Percentiles rank a stretch among this genome's conserved stretches.
Conservation (phyloP, 2,888 invertebrate species). For the Oscheius sp. region DNA sequence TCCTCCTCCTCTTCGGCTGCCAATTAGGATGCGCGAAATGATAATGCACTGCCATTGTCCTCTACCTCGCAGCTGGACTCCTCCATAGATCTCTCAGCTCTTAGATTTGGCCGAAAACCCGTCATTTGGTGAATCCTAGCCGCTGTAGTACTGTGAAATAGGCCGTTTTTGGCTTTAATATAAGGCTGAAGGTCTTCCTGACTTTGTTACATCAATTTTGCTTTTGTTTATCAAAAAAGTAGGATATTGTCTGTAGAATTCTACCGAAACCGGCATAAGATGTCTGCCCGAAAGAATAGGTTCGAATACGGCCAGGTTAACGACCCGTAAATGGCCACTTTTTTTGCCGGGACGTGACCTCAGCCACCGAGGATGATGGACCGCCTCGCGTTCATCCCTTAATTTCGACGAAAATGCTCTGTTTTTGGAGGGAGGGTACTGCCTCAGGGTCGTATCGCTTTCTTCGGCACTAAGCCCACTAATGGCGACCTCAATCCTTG, state of each 20-base stretch:
- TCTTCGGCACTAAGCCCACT: conserved; percentile 36
- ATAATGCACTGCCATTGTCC: conserved; percentile 39
- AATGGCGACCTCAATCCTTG: conserved; percentile 37
- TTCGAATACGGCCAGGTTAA: conserved; percentile 33
- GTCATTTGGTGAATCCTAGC: neutral
- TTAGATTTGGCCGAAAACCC: too few relatives aligned
- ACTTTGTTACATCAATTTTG: too few relatives aligned
- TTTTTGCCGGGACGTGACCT: conserved; percentile 30
- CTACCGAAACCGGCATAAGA: neutral
- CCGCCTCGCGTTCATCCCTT: neutral
- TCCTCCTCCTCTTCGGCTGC: neutral
- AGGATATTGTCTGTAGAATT: neutral
- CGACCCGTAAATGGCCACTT: conserved; percentile 33
- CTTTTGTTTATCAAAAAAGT: too few relatives aligned
- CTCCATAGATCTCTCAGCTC: too few relatives aligned
- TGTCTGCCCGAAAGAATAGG: neutral
- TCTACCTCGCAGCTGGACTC: neutral
- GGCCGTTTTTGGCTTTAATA: neutral
- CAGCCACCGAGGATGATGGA: conserved; percentile 12
- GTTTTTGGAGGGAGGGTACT: conserved; percentile 19
- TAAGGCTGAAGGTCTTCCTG: neutral
- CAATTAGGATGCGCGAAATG: conserved; percentile 39
- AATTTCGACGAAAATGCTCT: conserved; percentile 21
- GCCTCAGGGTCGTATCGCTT: conserved; percentile 9
- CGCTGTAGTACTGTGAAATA: neutral